phyloP scores from a whole-genome alignment of 1,140 invertebrate species.

The Mizuhopecten yessoensis region DNA sequence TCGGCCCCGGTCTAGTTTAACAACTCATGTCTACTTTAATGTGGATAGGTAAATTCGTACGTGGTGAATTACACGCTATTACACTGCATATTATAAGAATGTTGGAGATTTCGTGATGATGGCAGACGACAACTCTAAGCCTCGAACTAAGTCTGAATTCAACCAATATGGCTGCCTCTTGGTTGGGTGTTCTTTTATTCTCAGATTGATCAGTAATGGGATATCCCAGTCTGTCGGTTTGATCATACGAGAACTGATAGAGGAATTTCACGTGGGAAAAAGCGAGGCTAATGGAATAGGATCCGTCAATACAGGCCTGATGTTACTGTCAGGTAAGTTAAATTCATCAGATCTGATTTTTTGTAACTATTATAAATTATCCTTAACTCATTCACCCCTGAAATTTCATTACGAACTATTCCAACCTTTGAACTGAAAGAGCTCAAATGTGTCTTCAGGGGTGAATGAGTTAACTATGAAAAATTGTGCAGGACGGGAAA shows the following conservation, averaged over 20 bases:
- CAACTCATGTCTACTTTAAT: background rate
- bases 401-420: too few relatives aligned
- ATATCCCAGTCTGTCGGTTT: background rate
- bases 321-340: slow-evolving; percentile 13
- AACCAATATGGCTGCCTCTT: background rate
- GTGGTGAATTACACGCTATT: too few relatives aligned
- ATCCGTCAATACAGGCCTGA: background rate
- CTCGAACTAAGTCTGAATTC: background rate
- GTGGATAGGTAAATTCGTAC: too few relatives aligned
- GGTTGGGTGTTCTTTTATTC: background rate
- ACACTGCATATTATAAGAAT: too few relatives aligned
- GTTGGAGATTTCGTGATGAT: background rate
- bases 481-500: too few relatives aligned
- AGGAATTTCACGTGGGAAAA: background rate
- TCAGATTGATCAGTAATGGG: background rate
- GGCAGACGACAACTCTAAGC: background rate
- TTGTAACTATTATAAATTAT: too few relatives aligned
- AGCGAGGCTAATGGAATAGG: slow-evolving; percentile 14
- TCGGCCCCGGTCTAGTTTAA: background rate
- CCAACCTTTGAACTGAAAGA: too few relatives aligned
- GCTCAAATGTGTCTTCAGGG: too few relatives aligned
- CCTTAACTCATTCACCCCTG: too few relatives aligned
- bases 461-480: too few relatives aligned
- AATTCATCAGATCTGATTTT: too few relatives aligned
- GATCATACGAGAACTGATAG: slow-evolving; percentile 19